phyloP scores from a whole-genome alignment of 2,888 invertebrate genomes.

The Dasysyrphus albostriatus region DNA sequence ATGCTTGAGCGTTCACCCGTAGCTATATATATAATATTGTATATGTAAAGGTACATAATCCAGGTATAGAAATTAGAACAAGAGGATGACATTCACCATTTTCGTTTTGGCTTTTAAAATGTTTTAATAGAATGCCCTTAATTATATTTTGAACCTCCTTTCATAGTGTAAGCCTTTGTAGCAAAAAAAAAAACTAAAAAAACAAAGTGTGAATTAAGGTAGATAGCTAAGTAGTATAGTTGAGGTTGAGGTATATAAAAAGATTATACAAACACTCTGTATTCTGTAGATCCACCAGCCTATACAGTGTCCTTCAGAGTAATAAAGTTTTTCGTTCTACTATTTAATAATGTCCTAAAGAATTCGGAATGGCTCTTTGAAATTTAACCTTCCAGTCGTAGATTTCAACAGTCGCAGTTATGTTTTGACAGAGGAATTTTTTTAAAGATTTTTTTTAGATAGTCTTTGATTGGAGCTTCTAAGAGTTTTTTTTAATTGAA shows the following conservation, averaged over 20 bases:
- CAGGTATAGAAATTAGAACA: constrained; percentile 55
- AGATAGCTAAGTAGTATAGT: neutral
- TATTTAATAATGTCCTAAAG: neutral
- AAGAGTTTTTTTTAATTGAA: too few relatives aligned
- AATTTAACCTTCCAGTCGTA: neutral
- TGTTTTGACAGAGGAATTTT: neutral
- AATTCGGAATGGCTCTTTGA: neutral
- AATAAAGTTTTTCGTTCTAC: neutral
- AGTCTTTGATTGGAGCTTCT: too few relatives aligned
- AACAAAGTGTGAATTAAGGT: constrained; percentile 6
- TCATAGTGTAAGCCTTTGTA: constrained; percentile 4
- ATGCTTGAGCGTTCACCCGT: constrained; percentile 71
- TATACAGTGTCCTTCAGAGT: constrained; percentile 8
- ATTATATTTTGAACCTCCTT: constrained; percentile 55
- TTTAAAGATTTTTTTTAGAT: too few relatives aligned
- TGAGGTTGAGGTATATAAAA: neutral
- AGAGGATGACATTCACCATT: constrained; percentile 59
- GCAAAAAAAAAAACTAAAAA: neutral
- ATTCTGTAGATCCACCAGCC: neutral
- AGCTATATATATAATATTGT: neutral
- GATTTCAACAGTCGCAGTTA: neutral
- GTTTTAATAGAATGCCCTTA: constrained; percentile 61
- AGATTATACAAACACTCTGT: constrained; percentile 5
- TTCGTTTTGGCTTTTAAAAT: constrained; percentile 44
- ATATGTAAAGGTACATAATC: neutral